phyloP scores from a whole-genome alignment of 2,888 invertebrate genomes.

The Drosophila macrospina region DNA sequence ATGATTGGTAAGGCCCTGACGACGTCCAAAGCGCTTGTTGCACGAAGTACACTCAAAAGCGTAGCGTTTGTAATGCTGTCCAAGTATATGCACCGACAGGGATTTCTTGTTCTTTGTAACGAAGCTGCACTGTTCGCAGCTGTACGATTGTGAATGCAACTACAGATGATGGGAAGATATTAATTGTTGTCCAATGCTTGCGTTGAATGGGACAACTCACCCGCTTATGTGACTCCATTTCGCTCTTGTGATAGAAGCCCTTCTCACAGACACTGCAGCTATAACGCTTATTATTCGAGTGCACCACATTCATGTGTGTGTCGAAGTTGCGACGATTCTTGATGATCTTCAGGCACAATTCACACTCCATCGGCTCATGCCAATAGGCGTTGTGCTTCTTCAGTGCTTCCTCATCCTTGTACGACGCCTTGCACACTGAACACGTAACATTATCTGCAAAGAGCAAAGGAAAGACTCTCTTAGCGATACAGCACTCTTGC shows the following conservation, averaged over 20 bases:
- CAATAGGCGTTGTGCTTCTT: constrained; percentile 74
- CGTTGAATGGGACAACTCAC: constrained; percentile 20
- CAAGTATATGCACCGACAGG: constrained; percentile 77
- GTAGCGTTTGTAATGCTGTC: constrained; percentile 75
- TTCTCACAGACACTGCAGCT: constrained; percentile 80
- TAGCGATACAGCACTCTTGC: neutral
- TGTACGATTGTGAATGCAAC: constrained; percentile 68
- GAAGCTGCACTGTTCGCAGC: constrained; percentile 78
- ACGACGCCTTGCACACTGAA: constrained; percentile 69
- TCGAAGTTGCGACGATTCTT: constrained; percentile 80
- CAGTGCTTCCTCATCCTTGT: constrained; percentile 70
- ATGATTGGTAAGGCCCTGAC: constrained; percentile 75
- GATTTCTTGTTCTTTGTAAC: constrained; percentile 79
- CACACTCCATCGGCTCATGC: constrained; percentile 78
- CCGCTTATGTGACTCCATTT: constrained; percentile 78
- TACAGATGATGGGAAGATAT: constrained; percentile 25
- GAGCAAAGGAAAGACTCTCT: neutral
- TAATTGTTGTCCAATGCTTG: too few relatives aligned
- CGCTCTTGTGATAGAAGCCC: constrained; percentile 83
- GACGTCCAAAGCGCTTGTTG: constrained; percentile 77
- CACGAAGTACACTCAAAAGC: constrained; percentile 81
- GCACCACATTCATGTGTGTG: constrained; percentile 81
- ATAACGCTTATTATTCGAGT: constrained; percentile 79
- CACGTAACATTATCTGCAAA: constrained; percentile 73
- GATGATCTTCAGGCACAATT: constrained; percentile 73